A percentile compares a stretch with the other conserved stretches of the same genome.
These are phyloP conservation scores for Sturnus vulgaris DNA, from an alignment of 2,113 vertebrate genomes.

Conservation along the genomic window DNA sequence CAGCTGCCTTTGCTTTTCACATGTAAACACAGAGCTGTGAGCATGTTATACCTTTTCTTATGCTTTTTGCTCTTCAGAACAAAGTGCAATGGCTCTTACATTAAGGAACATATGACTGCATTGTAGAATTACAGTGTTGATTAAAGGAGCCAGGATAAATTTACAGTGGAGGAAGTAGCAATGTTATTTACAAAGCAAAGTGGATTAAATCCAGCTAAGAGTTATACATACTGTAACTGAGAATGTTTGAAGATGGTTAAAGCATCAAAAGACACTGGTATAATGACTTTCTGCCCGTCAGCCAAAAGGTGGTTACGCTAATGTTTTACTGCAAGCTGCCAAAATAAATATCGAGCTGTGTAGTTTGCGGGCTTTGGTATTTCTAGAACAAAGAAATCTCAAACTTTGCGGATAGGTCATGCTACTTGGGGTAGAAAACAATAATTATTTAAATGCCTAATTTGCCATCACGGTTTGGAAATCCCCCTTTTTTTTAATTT, in stretches of 20 bases:
- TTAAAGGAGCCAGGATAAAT: constrained; percentile 12
- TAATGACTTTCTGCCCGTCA: constrained; percentile 38
- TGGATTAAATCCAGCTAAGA: neutral
- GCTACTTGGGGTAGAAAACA: neutral
- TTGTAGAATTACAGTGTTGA: neutral
- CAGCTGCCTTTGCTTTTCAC: neutral
- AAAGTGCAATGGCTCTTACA: neutral
- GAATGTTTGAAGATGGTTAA: constrained; percentile 9
- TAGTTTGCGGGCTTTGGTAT: neutral
- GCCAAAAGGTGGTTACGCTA: neutral
- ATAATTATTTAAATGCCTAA: neutral
- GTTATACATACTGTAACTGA: neutral
- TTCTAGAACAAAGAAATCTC: neutral
- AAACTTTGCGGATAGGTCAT: neutral
- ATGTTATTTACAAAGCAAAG: neutral
- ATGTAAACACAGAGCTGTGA: neutral
- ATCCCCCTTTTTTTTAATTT: neutral
- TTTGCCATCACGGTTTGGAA: neutral
- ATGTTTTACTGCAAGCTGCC: neutral
- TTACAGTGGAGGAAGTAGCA: constrained; percentile 17
- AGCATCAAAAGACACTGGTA: neutral
- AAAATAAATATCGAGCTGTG: constrained; percentile 19
- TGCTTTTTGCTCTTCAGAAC: constrained; percentile 7
- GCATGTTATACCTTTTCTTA: neutral
- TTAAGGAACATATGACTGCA: neutral